phyloP scores from a whole-genome alignment of 2,888 invertebrate genomes.

The Platycheirus rosarum region DNA sequence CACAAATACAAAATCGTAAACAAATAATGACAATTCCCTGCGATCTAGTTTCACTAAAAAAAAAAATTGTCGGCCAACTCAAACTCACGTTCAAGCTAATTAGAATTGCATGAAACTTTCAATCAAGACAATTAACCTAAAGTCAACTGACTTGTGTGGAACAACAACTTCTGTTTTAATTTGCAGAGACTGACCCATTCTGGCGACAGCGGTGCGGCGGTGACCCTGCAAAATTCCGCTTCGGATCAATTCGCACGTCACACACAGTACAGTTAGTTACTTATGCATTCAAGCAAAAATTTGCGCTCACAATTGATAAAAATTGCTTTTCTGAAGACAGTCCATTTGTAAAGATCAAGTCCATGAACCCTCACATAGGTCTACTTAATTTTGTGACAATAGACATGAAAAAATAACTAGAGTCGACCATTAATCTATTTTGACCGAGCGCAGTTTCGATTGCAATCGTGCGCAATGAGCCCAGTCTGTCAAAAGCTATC shows the following conservation, averaged over 20 bases:
- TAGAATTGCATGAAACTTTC: slow-evolving; percentile 65
- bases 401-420: slow-evolving; percentile 47
- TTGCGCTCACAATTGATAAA: slow-evolving; percentile 53
- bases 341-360: slow-evolving; percentile 64
- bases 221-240: slow-evolving; percentile 39
- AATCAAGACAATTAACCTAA: slow-evolving; percentile 71
- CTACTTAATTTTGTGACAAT: slow-evolving; percentile 32
- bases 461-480: slow-evolving; percentile 27
- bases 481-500: slow-evolving; percentile 37
- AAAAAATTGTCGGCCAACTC: slow-evolving; percentile 41
- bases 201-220: background rate
- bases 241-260: slow-evolving; percentile 68
- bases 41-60: slow-evolving; percentile 60
- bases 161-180: slow-evolving; percentile 16
- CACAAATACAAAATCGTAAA: slow-evolving; percentile 18
- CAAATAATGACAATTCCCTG: slow-evolving; percentile 66
- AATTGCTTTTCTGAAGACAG: slow-evolving; percentile 42
- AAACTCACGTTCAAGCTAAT: slow-evolving; percentile 62
- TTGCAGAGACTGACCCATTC: slow-evolving; percentile 1
- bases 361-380: slow-evolving; percentile 50
- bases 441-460: slow-evolving; percentile 16
- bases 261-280: background rate
- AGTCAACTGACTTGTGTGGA: slow-evolving; percentile 61
- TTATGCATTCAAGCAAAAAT: slow-evolving; percentile 44
- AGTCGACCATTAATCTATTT: slow-evolving; percentile 47